Percentiles rank a stretch among this genome's conserved stretches.
phyloP scores from a whole-genome alignment of 2,888 invertebrate genomes.

The Platycheirus rosarum region DNA sequence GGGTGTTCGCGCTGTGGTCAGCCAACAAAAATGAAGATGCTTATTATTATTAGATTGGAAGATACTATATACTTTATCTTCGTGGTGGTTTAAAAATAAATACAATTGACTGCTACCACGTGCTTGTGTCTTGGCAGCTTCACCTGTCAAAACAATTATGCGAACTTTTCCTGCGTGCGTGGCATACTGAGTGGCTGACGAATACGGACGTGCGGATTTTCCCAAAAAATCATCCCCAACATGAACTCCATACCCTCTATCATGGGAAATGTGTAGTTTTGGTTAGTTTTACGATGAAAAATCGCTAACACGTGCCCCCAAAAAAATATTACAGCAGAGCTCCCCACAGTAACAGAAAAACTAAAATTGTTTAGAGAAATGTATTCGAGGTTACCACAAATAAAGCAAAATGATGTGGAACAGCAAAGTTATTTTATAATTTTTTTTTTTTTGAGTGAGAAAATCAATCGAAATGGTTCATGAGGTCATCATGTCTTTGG shows the following conservation, averaged over 20 bases:
- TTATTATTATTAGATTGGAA: no score
- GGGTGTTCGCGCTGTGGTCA: no score
- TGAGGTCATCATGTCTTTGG: conserved; percentile 58
- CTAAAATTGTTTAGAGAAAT: conserved; percentile 14
- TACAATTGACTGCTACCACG: neutral
- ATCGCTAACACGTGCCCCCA: conserved; percentile 38
- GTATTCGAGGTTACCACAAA: conserved; percentile 46
- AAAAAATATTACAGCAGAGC: no score
- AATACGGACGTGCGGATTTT: neutral
- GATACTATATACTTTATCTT: no score
- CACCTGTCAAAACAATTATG: neutral
- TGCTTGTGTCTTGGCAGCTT: neutral
- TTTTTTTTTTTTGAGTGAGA: conserved; percentile 25
- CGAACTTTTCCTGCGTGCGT: neutral
- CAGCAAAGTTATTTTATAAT: conserved; percentile 11
- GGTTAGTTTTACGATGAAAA: conserved; percentile 26
- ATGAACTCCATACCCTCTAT: neutral
- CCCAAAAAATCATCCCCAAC: neutral
- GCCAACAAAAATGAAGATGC: no score
- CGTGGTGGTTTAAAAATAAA: no score
- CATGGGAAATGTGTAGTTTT: conserved; percentile 23
- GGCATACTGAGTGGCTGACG: neutral
- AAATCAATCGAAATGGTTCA: conserved; percentile 67
- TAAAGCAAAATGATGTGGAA: conserved; percentile 6
- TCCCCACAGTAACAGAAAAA: neutral